phyloP scores from a whole-genome alignment of 2,888 invertebrate species.

The Stenodema calcarata region DNA sequence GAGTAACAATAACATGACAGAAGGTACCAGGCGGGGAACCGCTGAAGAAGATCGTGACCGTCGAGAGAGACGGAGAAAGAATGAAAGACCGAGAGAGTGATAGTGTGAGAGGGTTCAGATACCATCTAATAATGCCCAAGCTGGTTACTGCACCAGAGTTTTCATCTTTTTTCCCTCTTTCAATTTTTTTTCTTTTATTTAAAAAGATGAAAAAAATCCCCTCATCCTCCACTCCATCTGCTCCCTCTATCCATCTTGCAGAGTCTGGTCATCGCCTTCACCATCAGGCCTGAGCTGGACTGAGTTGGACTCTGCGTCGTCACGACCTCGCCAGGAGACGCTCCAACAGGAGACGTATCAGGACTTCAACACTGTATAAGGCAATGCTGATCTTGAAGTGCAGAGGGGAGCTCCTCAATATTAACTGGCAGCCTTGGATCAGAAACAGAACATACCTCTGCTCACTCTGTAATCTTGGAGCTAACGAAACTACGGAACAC shows the following conservation, averaged over 20 bases:
- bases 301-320: no score
- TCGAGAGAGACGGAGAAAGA: not conserved
- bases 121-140: conserved; percentile 17
- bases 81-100: not conserved
- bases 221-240: not conserved
- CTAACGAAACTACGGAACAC: no score
- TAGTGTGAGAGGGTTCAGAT: not conserved
- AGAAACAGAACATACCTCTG: no score
- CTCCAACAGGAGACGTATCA: no score
- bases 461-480: no score
- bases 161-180: not conserved
- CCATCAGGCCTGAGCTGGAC: not conserved
- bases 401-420: no score
- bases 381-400: no score
- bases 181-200: not conserved
- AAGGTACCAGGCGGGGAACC: not conserved
- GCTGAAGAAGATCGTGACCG: conserved; percentile 16
- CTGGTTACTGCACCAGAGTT: conserved; percentile 1
- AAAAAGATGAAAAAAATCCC: not conserved
- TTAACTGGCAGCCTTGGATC: no score
- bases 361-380: no score
- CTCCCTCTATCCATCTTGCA: not conserved
- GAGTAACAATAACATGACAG: not conserved
- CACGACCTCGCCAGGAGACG: no score
- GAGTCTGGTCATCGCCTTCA: not conserved